Conservation (phyloP, 2,888 invertebrate genomes). For the Yponomeuta evonymella region DNA sequence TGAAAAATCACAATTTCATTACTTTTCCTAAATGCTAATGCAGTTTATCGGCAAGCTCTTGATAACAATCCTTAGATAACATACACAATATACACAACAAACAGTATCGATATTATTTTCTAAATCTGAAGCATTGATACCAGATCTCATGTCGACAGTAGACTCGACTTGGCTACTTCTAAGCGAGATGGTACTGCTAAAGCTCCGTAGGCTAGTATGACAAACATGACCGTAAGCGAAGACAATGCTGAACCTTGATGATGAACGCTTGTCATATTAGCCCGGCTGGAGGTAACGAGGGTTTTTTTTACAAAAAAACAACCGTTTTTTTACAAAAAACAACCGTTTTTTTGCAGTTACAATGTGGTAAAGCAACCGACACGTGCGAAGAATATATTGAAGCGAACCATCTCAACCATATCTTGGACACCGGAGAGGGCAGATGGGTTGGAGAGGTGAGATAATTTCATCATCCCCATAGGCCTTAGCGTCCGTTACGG, state of each 20-base stretch:
- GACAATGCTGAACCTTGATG: too few relatives aligned
- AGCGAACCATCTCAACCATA: conserved; percentile 86
- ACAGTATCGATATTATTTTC: too few relatives aligned
- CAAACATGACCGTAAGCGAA: too few relatives aligned
- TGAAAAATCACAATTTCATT: too few relatives aligned
- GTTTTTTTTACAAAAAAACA: conserved; percentile 2
- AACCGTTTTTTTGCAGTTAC: conserved; percentile 69
- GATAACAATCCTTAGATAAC: too few relatives aligned
- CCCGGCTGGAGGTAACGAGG: not conserved
- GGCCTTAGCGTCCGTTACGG: too few relatives aligned
- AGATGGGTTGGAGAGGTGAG: conserved; percentile 89
- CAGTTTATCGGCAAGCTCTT: too few relatives aligned
- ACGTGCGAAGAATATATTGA: conserved; percentile 93
- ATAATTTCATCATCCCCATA: not conserved
- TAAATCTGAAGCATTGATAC: too few relatives aligned
- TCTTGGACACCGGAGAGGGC: conserved; percentile 97
- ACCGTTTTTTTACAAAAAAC: conserved; percentile 19
- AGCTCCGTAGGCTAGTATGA: not conserved
- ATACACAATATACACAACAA: too few relatives aligned
- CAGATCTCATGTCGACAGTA: not conserved
- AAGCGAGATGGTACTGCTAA: too few relatives aligned
- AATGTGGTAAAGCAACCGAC: conserved; percentile 93
- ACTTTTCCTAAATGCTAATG: too few relatives aligned
- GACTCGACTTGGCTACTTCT: not conserved
- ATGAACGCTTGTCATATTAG: too few relatives aligned